Conservation (phyloP, 2,888 invertebrate genomes). For the Macrosoma leucophasiata region DNA sequence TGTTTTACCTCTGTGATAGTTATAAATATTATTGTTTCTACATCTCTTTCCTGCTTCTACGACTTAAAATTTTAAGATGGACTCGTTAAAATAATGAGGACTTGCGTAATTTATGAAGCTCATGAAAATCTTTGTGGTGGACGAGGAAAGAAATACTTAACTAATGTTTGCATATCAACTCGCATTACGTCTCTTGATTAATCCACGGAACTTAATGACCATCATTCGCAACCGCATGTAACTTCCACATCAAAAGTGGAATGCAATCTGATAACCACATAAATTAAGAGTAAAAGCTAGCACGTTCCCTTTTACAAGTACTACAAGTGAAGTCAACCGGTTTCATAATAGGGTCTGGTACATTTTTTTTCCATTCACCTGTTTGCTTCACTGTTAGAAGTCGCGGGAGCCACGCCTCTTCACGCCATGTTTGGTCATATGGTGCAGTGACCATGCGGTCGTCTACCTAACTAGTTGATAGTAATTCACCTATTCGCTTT, state of each 20-base stretch:
- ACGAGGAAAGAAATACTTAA: too few relatives aligned
- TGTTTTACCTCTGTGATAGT: too few relatives aligned
- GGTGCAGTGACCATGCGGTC: conserved; percentile 35
- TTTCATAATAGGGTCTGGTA: conserved; percentile 57
- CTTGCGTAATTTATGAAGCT: too few relatives aligned
- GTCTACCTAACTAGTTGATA: conserved; percentile 32
- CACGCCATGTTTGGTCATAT: conserved; percentile 38
- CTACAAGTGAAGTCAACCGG: conserved; percentile 45
- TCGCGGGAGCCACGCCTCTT: conserved; percentile 35
- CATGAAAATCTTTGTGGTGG: too few relatives aligned
- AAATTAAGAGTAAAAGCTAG: conserved; percentile 67
- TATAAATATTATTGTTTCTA: too few relatives aligned
- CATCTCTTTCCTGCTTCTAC: too few relatives aligned
- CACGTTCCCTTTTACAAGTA: conserved; percentile 50
- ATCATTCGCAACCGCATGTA: conserved; percentile 37
- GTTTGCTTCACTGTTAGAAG: conserved; percentile 39
- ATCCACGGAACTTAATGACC: conserved; percentile 13
- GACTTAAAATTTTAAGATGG: too few relatives aligned
- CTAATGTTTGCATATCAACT: too few relatives aligned
- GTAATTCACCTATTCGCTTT: conserved; percentile 19
- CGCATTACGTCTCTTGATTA: neutral
- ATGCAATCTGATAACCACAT: conserved; percentile 47
- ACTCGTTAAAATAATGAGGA: too few relatives aligned
- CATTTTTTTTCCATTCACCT: conserved; percentile 69
- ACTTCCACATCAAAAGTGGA: conserved; percentile 29